Percentiles rank a stretch among this genome's conserved stretches.
These are phyloP conservation scores for Sminthurinus signatus DNA, from an alignment of 1,140 invertebrate genomes.

Conservation along the genomic window DNA sequence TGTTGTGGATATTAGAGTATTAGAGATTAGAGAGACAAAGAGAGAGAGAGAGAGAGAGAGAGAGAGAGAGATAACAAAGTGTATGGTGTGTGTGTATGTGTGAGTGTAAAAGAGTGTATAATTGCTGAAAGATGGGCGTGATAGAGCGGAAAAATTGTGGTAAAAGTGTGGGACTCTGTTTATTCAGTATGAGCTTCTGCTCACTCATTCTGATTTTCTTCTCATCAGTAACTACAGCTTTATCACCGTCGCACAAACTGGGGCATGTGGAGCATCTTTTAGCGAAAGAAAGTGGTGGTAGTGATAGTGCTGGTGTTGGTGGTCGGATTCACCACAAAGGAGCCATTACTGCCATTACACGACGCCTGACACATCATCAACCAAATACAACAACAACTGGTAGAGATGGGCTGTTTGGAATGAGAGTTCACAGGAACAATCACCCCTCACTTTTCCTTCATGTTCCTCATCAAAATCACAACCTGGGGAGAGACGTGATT, in stretches of 20 bases:
- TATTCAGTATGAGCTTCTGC: constrained; percentile 13
- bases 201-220: constrained; percentile 11
- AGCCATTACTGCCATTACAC: too few species aligned
- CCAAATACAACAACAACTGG: not conserved
- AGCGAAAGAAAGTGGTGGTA: too few species aligned
- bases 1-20: too few species aligned
- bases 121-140: constrained; percentile 2
- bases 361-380: too few species aligned
- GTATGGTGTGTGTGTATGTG: not conserved
- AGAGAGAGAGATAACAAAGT: not conserved
- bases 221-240: constrained; percentile 1
- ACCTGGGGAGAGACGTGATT: not conserved
- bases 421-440: not conserved
- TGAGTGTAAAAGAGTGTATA: not conserved
- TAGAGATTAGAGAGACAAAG: too few species aligned
- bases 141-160: constrained; percentile 1
- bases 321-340: too few species aligned
- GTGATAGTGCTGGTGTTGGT: too few species aligned
- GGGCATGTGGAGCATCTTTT: constrained; percentile 10
- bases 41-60: too few species aligned
- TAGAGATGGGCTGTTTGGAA: not conserved
- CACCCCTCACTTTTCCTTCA: not conserved
- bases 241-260: constrained; percentile 13
- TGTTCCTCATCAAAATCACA: not conserved
- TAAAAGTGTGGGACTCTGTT: not conserved